Evolutionary conservation across 2,113 vertebrate species (phyloP).

Genomic region (Centropus unirufus): DNA sequence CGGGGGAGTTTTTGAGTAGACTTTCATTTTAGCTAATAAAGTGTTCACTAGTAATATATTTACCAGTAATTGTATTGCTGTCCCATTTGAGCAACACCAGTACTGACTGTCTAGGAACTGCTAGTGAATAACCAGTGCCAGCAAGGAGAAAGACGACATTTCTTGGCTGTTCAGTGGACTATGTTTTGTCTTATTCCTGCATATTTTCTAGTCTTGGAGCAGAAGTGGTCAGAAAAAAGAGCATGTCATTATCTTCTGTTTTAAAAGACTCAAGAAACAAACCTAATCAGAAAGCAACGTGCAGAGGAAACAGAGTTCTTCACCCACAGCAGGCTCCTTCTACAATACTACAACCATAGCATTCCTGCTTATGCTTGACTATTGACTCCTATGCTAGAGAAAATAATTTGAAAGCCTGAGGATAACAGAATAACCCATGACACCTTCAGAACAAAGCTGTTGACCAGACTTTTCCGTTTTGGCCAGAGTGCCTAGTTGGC

Average conservation of each 20-base stretch:
- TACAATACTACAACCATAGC: background rate
- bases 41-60: background rate
- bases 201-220: background rate
- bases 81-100: background rate
- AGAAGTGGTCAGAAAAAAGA: background rate
- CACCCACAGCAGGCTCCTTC: background rate
- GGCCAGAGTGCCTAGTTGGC: background rate
- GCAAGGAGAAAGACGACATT: background rate
- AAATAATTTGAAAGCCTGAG: background rate
- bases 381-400: background rate
- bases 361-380: background rate
- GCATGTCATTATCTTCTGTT: background rate
- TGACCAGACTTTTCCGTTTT: background rate
- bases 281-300: rapidly evolving
- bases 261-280: background rate
- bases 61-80: background rate
- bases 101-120: background rate
- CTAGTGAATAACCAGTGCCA: background rate
- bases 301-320: background rate
- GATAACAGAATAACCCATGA: background rate
- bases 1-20: background rate
- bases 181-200: background rate
- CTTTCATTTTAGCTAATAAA: constrained; percentile 3
- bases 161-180: background rate
- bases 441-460: background rate